Base-by-base conservation (phyloP, 2,113 vertebrate genomes). In the Ailurus styani region DNA sequence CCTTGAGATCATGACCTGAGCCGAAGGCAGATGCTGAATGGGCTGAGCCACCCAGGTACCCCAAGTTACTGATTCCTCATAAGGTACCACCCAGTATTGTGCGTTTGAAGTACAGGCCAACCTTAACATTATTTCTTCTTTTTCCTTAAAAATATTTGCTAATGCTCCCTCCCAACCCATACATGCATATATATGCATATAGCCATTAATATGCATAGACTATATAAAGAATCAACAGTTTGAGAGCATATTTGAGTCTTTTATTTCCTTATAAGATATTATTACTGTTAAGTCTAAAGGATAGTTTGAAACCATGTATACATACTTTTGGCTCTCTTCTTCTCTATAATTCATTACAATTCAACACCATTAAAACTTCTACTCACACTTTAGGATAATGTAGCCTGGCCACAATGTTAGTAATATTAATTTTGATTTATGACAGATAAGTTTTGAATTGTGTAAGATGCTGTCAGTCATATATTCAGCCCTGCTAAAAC, bases 371-470 rank as follows among this genome's bases (percentile, higher is more conserved):
- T 95, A 70, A 27, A 47, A 25, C 90, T 73, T 89, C 29, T 13
- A 45, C 9, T 95, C 20, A n/a, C 18, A 90, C 3, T 57, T 37
- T 70, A 14, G 27, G 17, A 10, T 87, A 87, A 79, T 21, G 20
- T 15, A 78, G 14, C 4, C 29, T 85, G 57, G 34, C 17, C 25
- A 66, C n/a, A 27, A 11, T 93, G 23, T 85, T 86, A 75, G 45
- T 70, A 40, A 57, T 55, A 85, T 17, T 66, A 88, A 62, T 29
- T 62, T 85, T 64, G 31, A 81, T 82, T 94, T 78, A 55, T 11
- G n/a, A 42, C n/a, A 81, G 10, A 5, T 47, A 87, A 40, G 7
- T 47, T 54, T 85, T 54, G 29, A 29, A 45, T 37, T 37, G 23
- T 82, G 40, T 85, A 75, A 52, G 20, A 60, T 83, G 7, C 14